These are phyloP conservation scores for Scolopax bukidnonensis DNA, from an alignment of 2,797 vertebrate species.

Conservation along the genomic window DNA sequence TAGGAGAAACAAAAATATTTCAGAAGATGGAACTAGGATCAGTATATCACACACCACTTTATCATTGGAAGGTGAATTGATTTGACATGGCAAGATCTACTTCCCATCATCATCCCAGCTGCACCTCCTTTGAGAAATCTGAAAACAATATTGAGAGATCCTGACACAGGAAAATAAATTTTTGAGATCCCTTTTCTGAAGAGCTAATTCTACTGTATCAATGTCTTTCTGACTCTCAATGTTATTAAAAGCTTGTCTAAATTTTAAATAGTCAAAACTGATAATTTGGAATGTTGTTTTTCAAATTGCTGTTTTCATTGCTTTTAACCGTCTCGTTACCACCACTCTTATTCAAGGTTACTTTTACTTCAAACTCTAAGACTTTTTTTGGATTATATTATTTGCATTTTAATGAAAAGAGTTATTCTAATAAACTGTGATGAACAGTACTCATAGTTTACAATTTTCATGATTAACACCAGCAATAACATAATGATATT, in stretches of 20 bases:
- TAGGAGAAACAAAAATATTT: not conserved
- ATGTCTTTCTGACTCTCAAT: not conserved
- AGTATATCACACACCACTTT: not conserved
- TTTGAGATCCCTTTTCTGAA: not conserved
- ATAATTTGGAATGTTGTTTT: not conserved
- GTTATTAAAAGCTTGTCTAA: not conserved
- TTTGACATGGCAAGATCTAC: not conserved
- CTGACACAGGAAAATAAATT: not conserved
- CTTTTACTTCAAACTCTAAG: not conserved
- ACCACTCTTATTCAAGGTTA: not conserved
- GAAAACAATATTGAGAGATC: not conserved
- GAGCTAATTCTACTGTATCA: not conserved
- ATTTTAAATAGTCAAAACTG: not conserved
- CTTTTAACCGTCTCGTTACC: not conserved
- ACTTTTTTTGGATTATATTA: not conserved
- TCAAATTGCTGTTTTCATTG: not conserved
- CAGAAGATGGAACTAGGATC: not conserved
- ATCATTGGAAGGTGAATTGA: rapidly evolving
- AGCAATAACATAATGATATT: not conserved
- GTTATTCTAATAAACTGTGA: not conserved
- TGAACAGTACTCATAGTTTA: not conserved
- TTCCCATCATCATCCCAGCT: not conserved
- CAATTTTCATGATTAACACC: not conserved
- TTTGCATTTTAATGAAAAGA: not conserved
- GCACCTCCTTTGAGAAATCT: not conserved